Base-by-base conservation (phyloP, 2,888 invertebrate species). In the Limenitis camilla region DNA sequence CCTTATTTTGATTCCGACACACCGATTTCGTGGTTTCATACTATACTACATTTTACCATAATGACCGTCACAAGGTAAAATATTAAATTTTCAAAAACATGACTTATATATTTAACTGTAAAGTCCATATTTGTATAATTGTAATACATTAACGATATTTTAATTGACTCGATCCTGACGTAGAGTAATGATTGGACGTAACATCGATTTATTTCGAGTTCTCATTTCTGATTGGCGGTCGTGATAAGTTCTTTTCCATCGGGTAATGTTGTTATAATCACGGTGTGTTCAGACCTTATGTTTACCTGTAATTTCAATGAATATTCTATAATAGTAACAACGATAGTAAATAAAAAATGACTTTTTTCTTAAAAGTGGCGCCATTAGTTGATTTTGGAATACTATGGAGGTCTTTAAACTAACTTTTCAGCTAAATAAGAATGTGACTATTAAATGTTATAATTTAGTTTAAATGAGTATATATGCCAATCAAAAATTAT, bases 111-210 rank as follows among this genome's bases (percentile, higher is more conserved):
- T 35, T 38, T n/a, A 29, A 2, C 0, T n/a, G 52, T 74, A 81
- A 72, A 72, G 81, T 80, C 62, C 67, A 55, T 58, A 76, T 81
- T 83, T 64, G 69, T 66, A 67, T 65, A 68, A 62, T 69, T 70
- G 63, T 64, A 56, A 60, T 62, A 61, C 78, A 81, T 86, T 87
- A 86, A 87, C 85, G 87, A 87, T 86, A 86, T 87, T 87, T 87
- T 87, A 87, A 87, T 87, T 86, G 86, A 86, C 85, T 85, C 76
- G 81, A 84, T 80, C 81, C 81, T 81, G 87, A 87, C 87, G 77
- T 84, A 66, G 85, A 87, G 78, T 87, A 87, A 87, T 87, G 86
- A 86, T 87, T 87, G 86, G 86, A 86, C 79, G 86, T 80, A 79
- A 83, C 84, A 80, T 82, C 85, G 86, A 87, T 87, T 87, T 86